Evolutionary conservation across 2,113 vertebrate species (phyloP).

Genomic region (Phalacrocorax aristotelis): DNA sequence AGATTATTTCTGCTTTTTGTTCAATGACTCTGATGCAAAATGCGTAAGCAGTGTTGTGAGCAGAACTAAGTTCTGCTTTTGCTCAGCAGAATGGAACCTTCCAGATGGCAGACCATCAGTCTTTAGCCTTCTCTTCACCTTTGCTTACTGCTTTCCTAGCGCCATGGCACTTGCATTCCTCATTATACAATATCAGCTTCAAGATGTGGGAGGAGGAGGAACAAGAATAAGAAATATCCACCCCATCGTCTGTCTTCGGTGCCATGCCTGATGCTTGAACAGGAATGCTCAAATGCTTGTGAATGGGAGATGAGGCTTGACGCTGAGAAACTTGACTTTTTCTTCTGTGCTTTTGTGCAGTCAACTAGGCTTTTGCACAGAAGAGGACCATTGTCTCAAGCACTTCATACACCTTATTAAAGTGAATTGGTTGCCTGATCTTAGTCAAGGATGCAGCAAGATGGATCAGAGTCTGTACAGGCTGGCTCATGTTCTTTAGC

Average conservation of each 20-base stretch:
- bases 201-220: neutral
- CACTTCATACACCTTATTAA: neutral
- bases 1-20: neutral
- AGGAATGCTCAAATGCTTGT: neutral
- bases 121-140: neutral
- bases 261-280: neutral
- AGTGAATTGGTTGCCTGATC: neutral
- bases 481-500: neutral
- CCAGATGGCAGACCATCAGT: neutral
- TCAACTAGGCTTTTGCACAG: neutral
- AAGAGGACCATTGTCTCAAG: neutral
- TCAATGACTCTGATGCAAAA: neutral
- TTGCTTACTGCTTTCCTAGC: neutral
- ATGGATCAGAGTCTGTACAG: neutral
- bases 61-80: neutral
- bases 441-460: neutral
- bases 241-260: fast-evolving
- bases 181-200: neutral
- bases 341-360: neutral
- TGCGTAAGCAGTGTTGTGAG: neutral
- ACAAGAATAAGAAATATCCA: neutral
- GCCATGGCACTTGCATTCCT: neutral
- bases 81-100: neutral
- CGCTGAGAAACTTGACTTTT: neutral
- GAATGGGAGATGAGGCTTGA: neutral